These are phyloP conservation scores for Lacanobia wlatinum DNA, from an alignment of 2,888 invertebrate genomes.

Conservation along the genomic window DNA sequence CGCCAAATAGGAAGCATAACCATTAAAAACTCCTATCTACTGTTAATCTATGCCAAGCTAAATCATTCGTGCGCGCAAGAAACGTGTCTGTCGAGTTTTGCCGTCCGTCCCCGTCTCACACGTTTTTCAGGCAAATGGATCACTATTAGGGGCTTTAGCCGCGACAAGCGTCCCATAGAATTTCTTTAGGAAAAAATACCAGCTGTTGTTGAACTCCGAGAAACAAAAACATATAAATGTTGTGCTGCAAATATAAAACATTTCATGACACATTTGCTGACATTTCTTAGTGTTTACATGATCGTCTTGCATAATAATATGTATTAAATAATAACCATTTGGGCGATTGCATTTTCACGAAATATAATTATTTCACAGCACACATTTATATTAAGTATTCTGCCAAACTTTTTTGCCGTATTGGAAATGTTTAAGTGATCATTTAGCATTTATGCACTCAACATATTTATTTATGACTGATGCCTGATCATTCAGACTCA, in stretches of 20 bases:
- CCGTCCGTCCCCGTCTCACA: slow-evolving; percentile 5
- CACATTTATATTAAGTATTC: slow-evolving; percentile 25
- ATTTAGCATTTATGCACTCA: slow-evolving; percentile 4
- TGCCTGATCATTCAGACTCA: not conserved
- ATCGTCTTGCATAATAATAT: slow-evolving; percentile 2
- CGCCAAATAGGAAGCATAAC: slow-evolving; percentile 16
- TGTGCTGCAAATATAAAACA: slow-evolving; percentile 41
- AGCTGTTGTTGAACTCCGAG: slow-evolving; percentile 24
- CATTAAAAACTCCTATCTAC: slow-evolving; percentile 14
- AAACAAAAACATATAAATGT: slow-evolving; percentile 37
- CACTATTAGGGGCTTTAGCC: slow-evolving; percentile 1
- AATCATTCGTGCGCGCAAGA: slow-evolving; percentile 5
- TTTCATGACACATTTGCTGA: slow-evolving; percentile 18
- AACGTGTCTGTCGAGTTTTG: slow-evolving; percentile 19
- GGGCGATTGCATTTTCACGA: not conserved
- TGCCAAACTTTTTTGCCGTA: slow-evolving; percentile 46
- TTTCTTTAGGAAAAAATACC: slow-evolving; percentile 6
- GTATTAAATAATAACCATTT: slow-evolving; percentile 7
- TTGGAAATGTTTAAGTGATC: slow-evolving; percentile 5
- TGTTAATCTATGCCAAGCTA: slow-evolving; percentile 4
- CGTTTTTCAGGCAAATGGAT: slow-evolving; percentile 1
- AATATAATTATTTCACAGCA: slow-evolving; percentile 35
- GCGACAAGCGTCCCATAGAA: slow-evolving; percentile 16
- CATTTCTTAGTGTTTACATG: not conserved
- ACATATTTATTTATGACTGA: slow-evolving; percentile 19